Conservation (phyloP, 2,113 vertebrate genomes). For the Talpa occidentalis region DNA sequence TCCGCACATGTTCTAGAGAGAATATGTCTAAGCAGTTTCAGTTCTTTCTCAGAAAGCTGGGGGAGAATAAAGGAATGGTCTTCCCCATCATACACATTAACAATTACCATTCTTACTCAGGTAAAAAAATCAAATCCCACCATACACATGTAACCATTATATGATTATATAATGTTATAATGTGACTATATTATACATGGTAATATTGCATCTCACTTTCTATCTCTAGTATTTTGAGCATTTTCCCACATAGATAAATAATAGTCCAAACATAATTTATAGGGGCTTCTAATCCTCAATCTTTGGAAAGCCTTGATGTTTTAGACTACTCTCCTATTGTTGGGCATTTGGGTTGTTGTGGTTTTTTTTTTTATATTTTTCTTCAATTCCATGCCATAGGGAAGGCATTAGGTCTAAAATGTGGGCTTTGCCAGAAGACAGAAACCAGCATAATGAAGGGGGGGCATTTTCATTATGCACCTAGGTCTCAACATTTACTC, state of each 20-base stretch:
- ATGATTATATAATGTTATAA: constrained; percentile 44
- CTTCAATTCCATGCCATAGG: neutral
- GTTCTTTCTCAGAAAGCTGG: neutral
- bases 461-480: neutral
- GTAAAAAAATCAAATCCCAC: neutral
- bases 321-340: constrained; percentile 1
- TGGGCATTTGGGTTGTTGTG: neutral
- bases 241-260: constrained; percentile 38
- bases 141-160: neutral
- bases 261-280: neutral
- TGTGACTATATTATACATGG: neutral
- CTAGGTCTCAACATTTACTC: neutral
- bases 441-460: neutral
- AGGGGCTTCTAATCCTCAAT: neutral
- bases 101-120: constrained; percentile 8
- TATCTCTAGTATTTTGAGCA: constrained; percentile 15
- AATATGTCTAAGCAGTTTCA: neutral
- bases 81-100: neutral
- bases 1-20: neutral
- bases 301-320: neutral
- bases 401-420: neutral
- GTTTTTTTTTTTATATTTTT: neutral
- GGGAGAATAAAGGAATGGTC: neutral
- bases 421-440: neutral
- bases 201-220: neutral